A percentile compares a stretch with the other conserved stretches of the same genome.
Conservation (phyloP, 2,888 invertebrate species). For the Zaprionus obscuricornis region DNA sequence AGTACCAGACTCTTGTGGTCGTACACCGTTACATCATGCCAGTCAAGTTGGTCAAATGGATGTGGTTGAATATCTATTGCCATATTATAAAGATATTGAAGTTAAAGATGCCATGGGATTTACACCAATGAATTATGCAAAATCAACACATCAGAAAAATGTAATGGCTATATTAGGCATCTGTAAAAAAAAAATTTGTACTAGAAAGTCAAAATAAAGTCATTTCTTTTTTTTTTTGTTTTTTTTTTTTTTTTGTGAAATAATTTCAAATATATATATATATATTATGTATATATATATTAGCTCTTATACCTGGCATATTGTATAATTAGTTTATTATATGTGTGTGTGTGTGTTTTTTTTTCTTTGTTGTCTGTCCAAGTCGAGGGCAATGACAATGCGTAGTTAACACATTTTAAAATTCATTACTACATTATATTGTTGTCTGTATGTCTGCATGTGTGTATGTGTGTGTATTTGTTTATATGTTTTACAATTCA, state of each 20-base stretch:
- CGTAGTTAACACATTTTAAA: constrained; percentile 72
- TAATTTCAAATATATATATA: constrained; percentile 72
- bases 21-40: constrained; percentile 89
- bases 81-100: constrained; percentile 82
- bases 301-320: constrained; percentile 69
- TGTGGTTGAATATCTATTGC: constrained; percentile 85
- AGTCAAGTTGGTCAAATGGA: constrained; percentile 85
- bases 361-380: constrained; percentile 59
- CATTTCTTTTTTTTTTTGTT: background rate
- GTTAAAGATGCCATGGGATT: constrained; percentile 85
- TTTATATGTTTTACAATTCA: constrained; percentile 48
- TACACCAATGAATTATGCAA: constrained; percentile 85
- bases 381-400: constrained; percentile 57
- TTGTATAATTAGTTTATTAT: constrained; percentile 63
- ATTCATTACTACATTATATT: constrained; percentile 68
- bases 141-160: constrained; percentile 37
- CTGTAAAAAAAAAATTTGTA: constrained; percentile 3
- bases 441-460: constrained; percentile 24
- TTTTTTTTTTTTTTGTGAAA: constrained; percentile 57
- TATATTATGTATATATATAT: no score
- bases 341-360: no score
- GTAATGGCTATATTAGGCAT: constrained; percentile 33
- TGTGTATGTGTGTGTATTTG: constrained; percentile 4
- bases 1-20: constrained; percentile 86
- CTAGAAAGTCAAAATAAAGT: no score